These are phyloP conservation scores for Notodonta ziczac DNA, from an alignment of 2,888 invertebrate species.

Conservation along the genomic window DNA sequence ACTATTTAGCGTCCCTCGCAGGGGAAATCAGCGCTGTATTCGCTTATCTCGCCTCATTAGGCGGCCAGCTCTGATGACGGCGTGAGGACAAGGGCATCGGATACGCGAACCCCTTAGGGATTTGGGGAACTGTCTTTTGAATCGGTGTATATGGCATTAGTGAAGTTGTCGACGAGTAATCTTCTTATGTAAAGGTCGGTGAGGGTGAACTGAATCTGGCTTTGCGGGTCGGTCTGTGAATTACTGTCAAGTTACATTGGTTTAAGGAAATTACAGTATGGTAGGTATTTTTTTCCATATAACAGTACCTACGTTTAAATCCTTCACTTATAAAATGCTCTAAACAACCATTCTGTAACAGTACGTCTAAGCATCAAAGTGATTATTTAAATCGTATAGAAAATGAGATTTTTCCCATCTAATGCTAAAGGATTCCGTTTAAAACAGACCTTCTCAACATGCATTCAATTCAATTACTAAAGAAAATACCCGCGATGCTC, in stretches of 20 bases:
- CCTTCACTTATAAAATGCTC: no score
- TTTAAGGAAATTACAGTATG: no score
- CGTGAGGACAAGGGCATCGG: conserved; percentile 58
- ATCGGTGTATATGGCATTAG: conserved; percentile 32
- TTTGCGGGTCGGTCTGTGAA: background rate
- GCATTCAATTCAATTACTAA: conserved; percentile 77
- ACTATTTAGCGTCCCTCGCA: conserved; percentile 52
- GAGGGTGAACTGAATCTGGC: conserved; percentile 5
- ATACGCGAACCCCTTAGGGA: conserved; percentile 36
- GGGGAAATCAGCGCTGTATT: conserved; percentile 75
- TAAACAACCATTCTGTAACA: no score
- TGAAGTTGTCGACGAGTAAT: conserved; percentile 15
- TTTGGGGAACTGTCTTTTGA: conserved; percentile 31
- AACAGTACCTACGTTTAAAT: no score
- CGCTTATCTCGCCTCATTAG: conserved; percentile 77
- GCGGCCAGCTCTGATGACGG: conserved; percentile 44
- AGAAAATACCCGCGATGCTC: conserved; percentile 61
- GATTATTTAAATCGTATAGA: conserved; percentile 22
- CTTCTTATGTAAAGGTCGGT: conserved; percentile 12
- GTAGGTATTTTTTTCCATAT: no score
- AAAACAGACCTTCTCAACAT: conserved; percentile 52
- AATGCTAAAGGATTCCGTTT: conserved; percentile 46
- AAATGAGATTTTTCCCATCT: conserved; percentile 23
- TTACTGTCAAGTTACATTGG: no score
- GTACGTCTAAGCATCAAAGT: conserved; percentile 15